Percentiles rank a stretch among this genome's conserved stretches.
Conservation (phyloP, 64 coral and sea anemone genomes). For the Pocillopora verrucosa region DNA sequence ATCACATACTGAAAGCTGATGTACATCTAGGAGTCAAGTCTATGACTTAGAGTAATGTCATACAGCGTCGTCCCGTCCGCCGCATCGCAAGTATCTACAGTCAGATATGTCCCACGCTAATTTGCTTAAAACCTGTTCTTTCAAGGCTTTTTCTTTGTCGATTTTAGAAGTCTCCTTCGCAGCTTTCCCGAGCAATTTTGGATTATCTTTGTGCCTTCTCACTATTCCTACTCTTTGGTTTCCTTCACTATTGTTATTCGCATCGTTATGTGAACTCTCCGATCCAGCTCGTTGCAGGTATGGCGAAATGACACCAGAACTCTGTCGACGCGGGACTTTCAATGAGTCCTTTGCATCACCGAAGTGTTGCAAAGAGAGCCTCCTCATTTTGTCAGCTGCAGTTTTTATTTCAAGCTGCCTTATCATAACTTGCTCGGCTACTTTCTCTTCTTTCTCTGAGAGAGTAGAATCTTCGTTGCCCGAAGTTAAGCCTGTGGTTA, state of each 20-base stretch:
- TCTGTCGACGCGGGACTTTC: not conserved
- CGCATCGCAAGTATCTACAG: slow-evolving; percentile 14
- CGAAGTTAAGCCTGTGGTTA: not conserved
- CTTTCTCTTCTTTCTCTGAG: slow-evolving; percentile 1
- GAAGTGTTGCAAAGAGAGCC: slow-evolving; percentile 4
- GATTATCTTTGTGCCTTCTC: not conserved
- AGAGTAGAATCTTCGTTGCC: not conserved
- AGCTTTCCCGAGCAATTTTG: not conserved
- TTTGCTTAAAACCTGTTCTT: not conserved
- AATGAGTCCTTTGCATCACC: not conserved
- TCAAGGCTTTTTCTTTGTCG: not conserved
- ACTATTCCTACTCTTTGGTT: not conserved
- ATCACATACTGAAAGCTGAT: too few species aligned
- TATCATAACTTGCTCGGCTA: slow-evolving; percentile 10
- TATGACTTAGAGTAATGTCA: not conserved
- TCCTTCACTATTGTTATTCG: not conserved
- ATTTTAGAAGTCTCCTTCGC: not conserved
- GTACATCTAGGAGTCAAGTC: too few species aligned
- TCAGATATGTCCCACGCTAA: not conserved
- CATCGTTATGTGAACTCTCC: not conserved
- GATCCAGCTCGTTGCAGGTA: not conserved
- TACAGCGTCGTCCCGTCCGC: not conserved
- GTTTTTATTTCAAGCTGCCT: slow-evolving; percentile 17
- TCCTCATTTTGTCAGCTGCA: not conserved
- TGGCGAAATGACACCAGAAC: not conserved